These are phyloP conservation scores for Tridacna gigas DNA, from an alignment of 2,888 invertebrate species.

Conservation along the genomic window DNA sequence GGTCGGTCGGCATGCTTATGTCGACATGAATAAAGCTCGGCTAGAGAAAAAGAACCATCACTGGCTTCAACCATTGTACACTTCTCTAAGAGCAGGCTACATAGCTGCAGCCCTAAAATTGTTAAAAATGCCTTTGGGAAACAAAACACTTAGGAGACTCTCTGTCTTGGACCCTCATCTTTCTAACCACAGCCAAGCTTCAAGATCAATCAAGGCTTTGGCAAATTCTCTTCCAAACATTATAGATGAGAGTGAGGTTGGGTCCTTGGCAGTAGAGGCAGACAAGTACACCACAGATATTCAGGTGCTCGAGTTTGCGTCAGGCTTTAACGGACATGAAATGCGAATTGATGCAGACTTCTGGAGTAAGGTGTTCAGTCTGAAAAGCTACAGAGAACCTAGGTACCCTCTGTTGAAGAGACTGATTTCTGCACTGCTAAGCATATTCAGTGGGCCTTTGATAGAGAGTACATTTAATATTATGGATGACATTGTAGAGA, in stretches of 20 bases:
- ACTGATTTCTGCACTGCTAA: slow-evolving; percentile 6
- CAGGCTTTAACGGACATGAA: not conserved
- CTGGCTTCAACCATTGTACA: slow-evolving; percentile 2
- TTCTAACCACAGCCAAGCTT: no score
- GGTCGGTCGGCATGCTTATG: no score
- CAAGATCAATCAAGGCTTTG: no score
- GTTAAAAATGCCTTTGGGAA: slow-evolving; percentile 24
- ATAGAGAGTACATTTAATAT: no score
- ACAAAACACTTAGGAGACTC: slow-evolving; percentile 19
- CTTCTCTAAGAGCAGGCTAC: no score
- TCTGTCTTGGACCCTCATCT: slow-evolving; percentile 21
- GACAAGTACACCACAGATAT: slow-evolving; percentile 7
- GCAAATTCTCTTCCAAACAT: no score
- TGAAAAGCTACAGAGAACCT: not conserved
- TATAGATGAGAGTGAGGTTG: no score
- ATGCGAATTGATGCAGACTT: slow-evolving; percentile 22
- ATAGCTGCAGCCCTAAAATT: no score
- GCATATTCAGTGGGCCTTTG: no score
- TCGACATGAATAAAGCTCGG: slow-evolving; percentile 20
- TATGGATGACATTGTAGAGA: no score
- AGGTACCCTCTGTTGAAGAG: not conserved
- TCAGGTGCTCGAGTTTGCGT: not conserved
- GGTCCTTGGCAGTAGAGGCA: no score
- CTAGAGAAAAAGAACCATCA: slow-evolving; percentile 15
- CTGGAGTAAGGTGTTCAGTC: no score